Evolutionary conservation across 2,113 vertebrate species (phyloP).

Genomic region (Sturnira hondurensis): DNA sequence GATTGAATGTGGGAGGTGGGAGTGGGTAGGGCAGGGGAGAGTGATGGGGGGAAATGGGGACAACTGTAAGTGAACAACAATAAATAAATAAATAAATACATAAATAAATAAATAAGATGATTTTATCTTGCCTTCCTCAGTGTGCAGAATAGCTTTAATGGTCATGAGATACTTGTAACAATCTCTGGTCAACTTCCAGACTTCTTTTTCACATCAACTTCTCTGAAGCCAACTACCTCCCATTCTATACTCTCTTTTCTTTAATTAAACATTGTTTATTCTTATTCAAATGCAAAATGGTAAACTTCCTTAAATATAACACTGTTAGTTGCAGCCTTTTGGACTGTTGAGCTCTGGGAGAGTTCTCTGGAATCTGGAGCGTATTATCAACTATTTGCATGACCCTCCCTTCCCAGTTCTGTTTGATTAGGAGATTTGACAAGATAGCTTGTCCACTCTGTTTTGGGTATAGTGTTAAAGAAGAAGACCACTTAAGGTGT

Average conservation of each 20-base stretch:
- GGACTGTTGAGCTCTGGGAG: background rate
- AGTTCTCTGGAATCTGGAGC: background rate
- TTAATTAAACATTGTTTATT: background rate
- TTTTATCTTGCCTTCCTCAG: background rate
- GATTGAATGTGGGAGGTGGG: no score
- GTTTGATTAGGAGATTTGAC: background rate
- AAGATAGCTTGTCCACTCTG: background rate
- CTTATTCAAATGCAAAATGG: background rate
- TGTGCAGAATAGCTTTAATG: background rate
- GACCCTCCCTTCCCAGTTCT: background rate
- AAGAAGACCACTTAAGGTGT: background rate
- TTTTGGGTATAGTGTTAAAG: background rate
- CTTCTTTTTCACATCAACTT: background rate
- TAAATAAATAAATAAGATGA: background rate
- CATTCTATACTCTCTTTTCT: background rate
- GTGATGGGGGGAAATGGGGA: no score
- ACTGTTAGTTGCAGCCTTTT: background rate
- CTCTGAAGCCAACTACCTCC: background rate
- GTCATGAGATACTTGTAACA: background rate
- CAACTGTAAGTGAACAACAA: no score
- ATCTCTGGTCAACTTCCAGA: background rate
- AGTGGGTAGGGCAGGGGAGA: no score
- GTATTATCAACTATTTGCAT: background rate
- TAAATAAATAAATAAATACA: no score
- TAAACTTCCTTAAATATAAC: background rate